Percentiles rank a stretch among this genome's conserved stretches.
Evolutionary conservation across 53 echinoderm and acorn worm species (phyloP).

Genomic region (Mesocentrotus franciscanus): DNA sequence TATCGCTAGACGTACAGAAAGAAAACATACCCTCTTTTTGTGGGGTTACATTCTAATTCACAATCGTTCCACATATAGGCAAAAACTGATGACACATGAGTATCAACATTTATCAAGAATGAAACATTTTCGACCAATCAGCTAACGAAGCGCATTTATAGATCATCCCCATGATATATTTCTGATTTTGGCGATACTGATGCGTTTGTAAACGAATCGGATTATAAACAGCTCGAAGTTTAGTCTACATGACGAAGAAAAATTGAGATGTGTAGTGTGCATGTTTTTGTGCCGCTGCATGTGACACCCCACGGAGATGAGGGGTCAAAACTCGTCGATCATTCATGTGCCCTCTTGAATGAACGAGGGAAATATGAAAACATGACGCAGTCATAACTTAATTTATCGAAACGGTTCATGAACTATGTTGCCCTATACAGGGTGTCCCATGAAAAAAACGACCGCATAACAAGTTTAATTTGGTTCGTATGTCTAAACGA

Average conservation of each 20-base stretch:
- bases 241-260: background rate
- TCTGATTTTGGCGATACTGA: background rate
- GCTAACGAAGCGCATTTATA: background rate
- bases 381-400: background rate
- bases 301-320: slow-evolving; percentile 30
- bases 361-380: background rate
- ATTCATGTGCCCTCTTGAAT: background rate
- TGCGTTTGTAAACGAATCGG: background rate
- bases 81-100: background rate
- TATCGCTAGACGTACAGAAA: too few relatives aligned
- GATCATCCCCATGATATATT: too few relatives aligned
- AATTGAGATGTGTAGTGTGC: background rate
- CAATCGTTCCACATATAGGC: background rate
- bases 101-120: background rate
- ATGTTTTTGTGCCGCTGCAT: background rate
- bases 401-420: background rate
- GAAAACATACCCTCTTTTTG: too few relatives aligned
- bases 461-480: too few relatives aligned
- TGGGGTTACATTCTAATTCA: background rate
- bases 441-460: background rate
- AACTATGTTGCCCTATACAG: background rate
- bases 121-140: background rate
- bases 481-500: too few relatives aligned
- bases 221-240: background rate
- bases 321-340: background rate